Evolutionary conservation across 2,797 vertebrate genomes (phyloP).

Genomic region (Schizopygopsis pylzovi): DNA sequence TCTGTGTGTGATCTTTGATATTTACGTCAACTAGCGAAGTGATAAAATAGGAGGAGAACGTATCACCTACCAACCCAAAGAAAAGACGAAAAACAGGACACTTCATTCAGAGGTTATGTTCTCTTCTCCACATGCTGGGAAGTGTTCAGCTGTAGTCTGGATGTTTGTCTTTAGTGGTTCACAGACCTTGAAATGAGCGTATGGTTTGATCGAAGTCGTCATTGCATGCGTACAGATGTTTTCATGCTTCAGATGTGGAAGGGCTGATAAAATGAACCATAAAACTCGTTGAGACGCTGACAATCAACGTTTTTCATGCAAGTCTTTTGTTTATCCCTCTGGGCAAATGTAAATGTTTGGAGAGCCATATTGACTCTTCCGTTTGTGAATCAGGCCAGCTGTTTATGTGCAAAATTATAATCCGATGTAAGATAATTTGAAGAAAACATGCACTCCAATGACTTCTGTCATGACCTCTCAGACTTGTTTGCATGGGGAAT

Average conservation of each 20-base stretch:
- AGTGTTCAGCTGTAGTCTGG: not conserved
- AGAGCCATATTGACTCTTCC: slow-evolving; percentile 22
- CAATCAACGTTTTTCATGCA: slow-evolving; percentile 7
- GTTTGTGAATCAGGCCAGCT: slow-evolving; percentile 33
- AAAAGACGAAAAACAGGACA: not conserved
- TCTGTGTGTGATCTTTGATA: not conserved
- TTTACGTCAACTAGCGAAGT: not conserved
- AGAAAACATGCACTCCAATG: slow-evolving; percentile 10
- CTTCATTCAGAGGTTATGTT: not conserved
- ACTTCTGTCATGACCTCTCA: slow-evolving; percentile 34
- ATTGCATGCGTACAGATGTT: slow-evolving; percentile 34
- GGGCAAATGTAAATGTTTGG: slow-evolving; percentile 16
- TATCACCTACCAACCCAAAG: not conserved
- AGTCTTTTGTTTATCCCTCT: slow-evolving; percentile 42
- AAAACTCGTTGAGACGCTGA: slow-evolving; percentile 25
- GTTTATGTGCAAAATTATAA: slow-evolving; percentile 20
- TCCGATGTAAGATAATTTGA: slow-evolving; percentile 6
- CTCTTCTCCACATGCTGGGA: not conserved
- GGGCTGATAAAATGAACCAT: slow-evolving; percentile 21
- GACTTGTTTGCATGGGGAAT: not conserved
- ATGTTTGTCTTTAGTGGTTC: slow-evolving; percentile 4
- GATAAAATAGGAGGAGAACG: not conserved
- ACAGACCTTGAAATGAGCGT: slow-evolving; percentile 6
- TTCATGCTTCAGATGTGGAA: slow-evolving; percentile 2
- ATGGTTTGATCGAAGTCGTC: slow-evolving; percentile 21